Percentiles rank a stretch among this genome's conserved stretches.
Conservation (phyloP, 2,797 vertebrate species). For the Scleropages formosus region DNA sequence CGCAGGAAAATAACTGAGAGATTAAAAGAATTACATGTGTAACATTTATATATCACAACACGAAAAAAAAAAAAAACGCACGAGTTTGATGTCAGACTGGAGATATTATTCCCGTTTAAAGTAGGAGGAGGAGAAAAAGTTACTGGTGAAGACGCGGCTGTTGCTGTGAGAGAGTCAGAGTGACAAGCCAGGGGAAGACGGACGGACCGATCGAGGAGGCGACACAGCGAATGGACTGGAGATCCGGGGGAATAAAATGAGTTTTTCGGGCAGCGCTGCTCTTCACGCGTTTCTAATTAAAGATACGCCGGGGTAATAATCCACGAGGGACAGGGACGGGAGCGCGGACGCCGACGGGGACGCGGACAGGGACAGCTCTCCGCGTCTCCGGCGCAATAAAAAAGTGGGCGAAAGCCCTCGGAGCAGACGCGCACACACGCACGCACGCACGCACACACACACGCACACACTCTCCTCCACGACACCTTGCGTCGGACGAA, state of each 20-base stretch:
- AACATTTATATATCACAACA: too few species aligned
- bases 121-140: constrained; percentile 40
- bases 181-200: too few species aligned
- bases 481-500: constrained; percentile 26
- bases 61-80: too few species aligned
- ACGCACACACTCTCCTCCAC: too few species aligned
- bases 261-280: constrained; percentile 56
- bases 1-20: constrained; percentile 39
- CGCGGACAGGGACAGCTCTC: constrained; percentile 38
- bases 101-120: constrained; percentile 41
- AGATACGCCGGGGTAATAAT: constrained; percentile 67
- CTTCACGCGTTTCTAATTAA: constrained; percentile 65
- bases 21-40: too few species aligned
- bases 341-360: too few species aligned
- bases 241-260: constrained; percentile 60
- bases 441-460: too few species aligned
- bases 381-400: constrained; percentile 67
- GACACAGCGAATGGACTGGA: constrained; percentile 47
- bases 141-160: constrained; percentile 60
- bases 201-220: constrained; percentile 19
- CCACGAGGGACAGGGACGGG: constrained; percentile 61
- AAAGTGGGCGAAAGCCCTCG: constrained; percentile 48
- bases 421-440: constrained; percentile 48
- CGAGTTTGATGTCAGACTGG: constrained; percentile 20
- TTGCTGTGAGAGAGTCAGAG: too few species aligned